phyloP scores from a whole-genome alignment of 1,140 invertebrate species.

The Drosophila ogumai region DNA sequence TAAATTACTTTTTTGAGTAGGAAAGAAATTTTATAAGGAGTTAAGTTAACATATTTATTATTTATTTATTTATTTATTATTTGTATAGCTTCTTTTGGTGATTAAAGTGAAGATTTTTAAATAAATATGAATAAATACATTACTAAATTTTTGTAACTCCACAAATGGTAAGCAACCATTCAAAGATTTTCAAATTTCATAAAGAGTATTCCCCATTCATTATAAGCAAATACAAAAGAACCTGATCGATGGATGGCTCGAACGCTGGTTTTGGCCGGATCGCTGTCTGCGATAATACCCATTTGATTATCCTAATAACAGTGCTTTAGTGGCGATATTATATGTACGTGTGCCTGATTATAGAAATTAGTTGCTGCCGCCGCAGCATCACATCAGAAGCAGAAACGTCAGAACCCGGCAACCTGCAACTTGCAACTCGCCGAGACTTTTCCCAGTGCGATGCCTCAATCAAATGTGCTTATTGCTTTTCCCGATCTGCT shows the following conservation, averaged over 20 bases:
- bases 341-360: slow-evolving; percentile 85
- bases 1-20: background rate
- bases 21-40: background rate
- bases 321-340: slow-evolving; percentile 84
- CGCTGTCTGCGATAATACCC: slow-evolving; percentile 81
- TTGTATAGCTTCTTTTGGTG: background rate
- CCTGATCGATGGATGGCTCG: slow-evolving; percentile 33
- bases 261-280: slow-evolving; percentile 51
- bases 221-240: background rate
- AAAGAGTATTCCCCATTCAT: slow-evolving; percentile 8
- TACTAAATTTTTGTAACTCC: background rate
- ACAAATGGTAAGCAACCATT: background rate
- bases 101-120: too few species aligned
- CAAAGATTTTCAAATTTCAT: background rate
- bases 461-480: slow-evolving; percentile 59
- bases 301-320: slow-evolving; percentile 85
- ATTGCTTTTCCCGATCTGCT: slow-evolving; percentile 39
- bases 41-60: background rate
- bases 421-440: slow-evolving; percentile 3
- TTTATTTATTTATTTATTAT: background rate
- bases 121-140: background rate
- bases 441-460: slow-evolving; percentile 24
- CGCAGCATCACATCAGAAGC: slow-evolving; percentile 22
- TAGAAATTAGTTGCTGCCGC: slow-evolving; percentile 77
- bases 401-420: slow-evolving; percentile 7